phyloP scores from a whole-genome alignment of 2,888 invertebrate species.

The Caenorhabditis panamensis region DNA sequence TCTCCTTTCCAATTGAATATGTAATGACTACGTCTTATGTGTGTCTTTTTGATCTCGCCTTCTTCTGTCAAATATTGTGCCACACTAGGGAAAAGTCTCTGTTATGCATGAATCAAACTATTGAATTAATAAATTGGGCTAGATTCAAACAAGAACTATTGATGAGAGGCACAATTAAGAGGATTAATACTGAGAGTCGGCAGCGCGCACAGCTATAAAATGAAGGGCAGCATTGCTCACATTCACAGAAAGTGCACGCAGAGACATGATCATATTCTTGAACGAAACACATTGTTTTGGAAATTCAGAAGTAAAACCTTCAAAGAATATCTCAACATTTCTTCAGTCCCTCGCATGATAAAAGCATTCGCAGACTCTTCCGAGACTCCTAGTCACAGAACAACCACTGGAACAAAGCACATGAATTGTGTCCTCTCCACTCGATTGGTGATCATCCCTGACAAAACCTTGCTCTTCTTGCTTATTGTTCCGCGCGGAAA shows the following conservation, averaged over 20 bases:
- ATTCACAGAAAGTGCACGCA: not conserved
- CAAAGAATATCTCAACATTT: no score
- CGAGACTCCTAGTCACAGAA: no score
- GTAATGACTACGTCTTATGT: not conserved
- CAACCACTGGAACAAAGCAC: not conserved
- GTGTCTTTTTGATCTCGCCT: not conserved
- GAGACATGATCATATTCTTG: no score
- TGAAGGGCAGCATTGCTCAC: not conserved
- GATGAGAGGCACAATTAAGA: not conserved
- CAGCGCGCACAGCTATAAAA: not conserved
- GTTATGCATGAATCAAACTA: not conserved
- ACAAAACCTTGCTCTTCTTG: not conserved
- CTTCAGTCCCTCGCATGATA: no score
- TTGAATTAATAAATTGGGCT: not conserved
- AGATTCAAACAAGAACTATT: not conserved
- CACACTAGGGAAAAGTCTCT: not conserved
- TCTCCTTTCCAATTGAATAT: constrained; percentile 1
- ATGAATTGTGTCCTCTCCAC: not conserved
- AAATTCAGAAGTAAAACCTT: no score
- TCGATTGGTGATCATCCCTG: not conserved
- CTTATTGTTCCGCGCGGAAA: constrained; percentile 1
- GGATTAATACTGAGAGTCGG: constrained; percentile 5
- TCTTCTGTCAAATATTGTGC: not conserved
- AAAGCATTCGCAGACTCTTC: not conserved
- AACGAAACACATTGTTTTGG: no score